phyloP scores from a whole-genome alignment of 2,113 vertebrate genomes.

The Turnix velox region DNA sequence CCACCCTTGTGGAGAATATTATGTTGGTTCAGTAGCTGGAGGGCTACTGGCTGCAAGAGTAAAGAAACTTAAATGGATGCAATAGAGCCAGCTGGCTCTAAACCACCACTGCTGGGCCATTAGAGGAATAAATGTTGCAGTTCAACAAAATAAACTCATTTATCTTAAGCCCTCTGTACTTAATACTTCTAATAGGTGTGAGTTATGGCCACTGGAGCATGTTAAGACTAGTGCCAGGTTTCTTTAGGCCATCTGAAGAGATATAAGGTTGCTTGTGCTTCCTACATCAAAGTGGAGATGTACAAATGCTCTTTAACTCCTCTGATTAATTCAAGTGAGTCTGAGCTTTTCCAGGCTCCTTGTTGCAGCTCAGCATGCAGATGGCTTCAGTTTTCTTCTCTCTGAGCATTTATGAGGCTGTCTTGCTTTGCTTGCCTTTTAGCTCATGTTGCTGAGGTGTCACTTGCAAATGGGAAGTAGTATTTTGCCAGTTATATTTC shows the following conservation, averaged over 20 bases:
- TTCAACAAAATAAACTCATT: not conserved
- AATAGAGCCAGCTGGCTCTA: not conserved
- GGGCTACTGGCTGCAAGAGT: not conserved
- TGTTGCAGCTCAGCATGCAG: accelerated
- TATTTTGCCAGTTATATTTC: not conserved
- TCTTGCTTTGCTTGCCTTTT: not conserved
- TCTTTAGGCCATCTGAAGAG: not conserved
- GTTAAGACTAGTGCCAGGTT: not conserved
- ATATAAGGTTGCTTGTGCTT: not conserved
- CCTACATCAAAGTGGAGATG: not conserved
- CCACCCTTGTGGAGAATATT: not conserved
- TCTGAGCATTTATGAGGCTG: accelerated
- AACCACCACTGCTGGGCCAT: not conserved
- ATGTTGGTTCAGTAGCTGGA: not conserved
- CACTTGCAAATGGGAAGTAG: not conserved
- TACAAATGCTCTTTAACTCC: not conserved
- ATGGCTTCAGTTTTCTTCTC: not conserved
- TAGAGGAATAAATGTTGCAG: not conserved
- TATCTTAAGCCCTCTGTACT: not conserved
- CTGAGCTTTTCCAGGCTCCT: not conserved
- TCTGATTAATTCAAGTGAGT: not conserved
- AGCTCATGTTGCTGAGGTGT: not conserved
- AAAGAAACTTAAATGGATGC: not conserved
- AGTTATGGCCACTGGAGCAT: not conserved
- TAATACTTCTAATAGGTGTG: too few relatives aligned